These are phyloP conservation scores for Narcine bancroftii DNA, from an alignment of 2,113 vertebrate species.

Conservation along the genomic window DNA sequence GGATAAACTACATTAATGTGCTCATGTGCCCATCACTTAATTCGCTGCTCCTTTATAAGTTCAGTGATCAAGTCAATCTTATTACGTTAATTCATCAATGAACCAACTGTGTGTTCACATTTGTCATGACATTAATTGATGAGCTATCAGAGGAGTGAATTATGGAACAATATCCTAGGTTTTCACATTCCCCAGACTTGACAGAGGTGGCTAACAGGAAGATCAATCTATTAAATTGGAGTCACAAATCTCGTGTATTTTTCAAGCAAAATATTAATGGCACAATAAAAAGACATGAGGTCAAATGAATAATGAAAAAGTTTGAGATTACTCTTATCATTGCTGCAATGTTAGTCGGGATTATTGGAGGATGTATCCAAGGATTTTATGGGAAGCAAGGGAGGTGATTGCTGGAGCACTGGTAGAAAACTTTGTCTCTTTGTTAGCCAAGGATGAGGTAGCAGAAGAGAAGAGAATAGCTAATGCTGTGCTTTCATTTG, in stretches of 20 bases:
- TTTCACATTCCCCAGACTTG: not conserved
- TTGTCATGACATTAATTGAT: not conserved
- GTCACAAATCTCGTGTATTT: not conserved
- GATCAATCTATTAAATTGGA: not conserved
- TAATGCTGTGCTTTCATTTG: too few species aligned
- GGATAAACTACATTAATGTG: not conserved
- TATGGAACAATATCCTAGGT: not conserved
- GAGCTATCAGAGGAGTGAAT: not conserved
- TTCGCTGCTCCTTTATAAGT: not conserved
- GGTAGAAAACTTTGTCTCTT: too few species aligned
- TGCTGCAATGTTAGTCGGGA: too few species aligned
- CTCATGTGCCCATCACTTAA: not conserved
- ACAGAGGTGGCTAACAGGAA: not conserved
- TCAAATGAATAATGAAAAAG: not conserved
- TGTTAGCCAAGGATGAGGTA: too few species aligned
- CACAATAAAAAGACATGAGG: not conserved
- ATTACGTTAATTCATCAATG: not conserved
- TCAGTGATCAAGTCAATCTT: not conserved
- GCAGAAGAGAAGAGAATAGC: too few species aligned
- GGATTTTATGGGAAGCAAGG: too few species aligned
- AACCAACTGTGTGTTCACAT: not conserved
- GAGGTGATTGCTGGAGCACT: too few species aligned
- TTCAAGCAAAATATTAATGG: not conserved
- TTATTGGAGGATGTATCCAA: too few species aligned
- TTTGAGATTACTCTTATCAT: not conserved